phyloP scores from a whole-genome alignment of 2,113 vertebrate species.

The Prunella fulvescens region DNA sequence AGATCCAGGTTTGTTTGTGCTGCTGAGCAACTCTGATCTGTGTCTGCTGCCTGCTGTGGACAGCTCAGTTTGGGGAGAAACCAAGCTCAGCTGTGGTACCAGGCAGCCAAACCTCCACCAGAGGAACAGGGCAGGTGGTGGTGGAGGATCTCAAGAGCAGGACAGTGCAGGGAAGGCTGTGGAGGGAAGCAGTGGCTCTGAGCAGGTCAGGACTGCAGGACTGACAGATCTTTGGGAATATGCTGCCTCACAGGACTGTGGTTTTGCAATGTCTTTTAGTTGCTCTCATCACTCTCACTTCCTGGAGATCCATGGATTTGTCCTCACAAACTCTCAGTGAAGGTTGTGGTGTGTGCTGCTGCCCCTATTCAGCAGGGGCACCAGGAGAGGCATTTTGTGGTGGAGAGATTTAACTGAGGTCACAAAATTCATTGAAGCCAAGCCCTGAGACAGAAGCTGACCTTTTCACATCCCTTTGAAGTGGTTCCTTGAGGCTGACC shows the following conservation, averaged over 20 bases:
- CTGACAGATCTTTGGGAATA: background rate
- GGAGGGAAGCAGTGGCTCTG: background rate
- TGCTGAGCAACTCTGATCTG: background rate
- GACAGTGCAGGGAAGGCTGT: background rate
- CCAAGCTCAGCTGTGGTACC: background rate
- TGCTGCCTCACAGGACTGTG: background rate
- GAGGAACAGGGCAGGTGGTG: background rate
- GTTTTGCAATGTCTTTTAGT: background rate
- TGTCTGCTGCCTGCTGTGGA: background rate
- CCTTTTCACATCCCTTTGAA: background rate
- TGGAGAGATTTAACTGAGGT: background rate
- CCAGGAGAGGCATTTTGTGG: background rate
- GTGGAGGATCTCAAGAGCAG: background rate
- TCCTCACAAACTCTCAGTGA: background rate
- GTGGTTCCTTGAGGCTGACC: background rate
- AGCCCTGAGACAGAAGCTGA: background rate
- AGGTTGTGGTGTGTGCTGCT: background rate
- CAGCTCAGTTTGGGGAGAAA: background rate
- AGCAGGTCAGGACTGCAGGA: background rate
- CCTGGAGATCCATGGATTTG: background rate
- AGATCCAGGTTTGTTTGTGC: background rate
- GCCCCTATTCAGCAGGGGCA: background rate
- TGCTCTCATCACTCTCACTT: background rate
- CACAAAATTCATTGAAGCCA: background rate
- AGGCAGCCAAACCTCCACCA: background rate